Base-by-base conservation (phyloP, 2,888 invertebrate species). In the Trimorus sp. region DNA sequence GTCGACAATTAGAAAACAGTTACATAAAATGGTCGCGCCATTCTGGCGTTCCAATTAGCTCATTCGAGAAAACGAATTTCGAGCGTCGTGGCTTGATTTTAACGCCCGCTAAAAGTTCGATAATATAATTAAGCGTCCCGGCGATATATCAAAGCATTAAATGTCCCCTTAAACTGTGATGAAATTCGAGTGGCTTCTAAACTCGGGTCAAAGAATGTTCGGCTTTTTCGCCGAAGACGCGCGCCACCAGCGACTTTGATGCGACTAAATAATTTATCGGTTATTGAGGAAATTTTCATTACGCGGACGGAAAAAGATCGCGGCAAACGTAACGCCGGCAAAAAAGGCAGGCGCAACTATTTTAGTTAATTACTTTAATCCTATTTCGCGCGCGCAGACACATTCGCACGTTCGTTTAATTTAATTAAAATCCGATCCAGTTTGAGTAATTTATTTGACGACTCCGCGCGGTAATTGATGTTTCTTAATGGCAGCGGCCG, bases 371-470 rank as follows among this genome's bases (percentile, higher is more conserved):
- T 79, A 79, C 66, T 66, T 60, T 36, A 49, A 66, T 53, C 49
- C 16, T 36, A 68, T 76, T 60, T 42, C 53, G 14, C 48, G 48
- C 9, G 70, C 51, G 63, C 58, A 36, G 62, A 70, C 59, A 65
- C 58, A 58, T 78, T 78, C 78, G 58, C 74, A 75, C 75, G 75
- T 80, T 80, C 75, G 70, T 75, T 75, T 80, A 75, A 74, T 59
- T 80, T 75, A 80, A 80, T 75, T 75, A 80, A 78, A 78, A 78
- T 66, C 66, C 78, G 60, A 80, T 65, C 70, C 75, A 70, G 53
- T 65, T 75, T 65, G 70, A 75, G 78, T 65, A 65, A 75, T 75
- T 80, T 79, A 74, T 60, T 74, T 62, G 53, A 78, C 59, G 38
- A 59, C 53, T 73, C 40, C 65, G 60, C 12, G 56, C 59, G 36